phyloP scores from a whole-genome alignment of 2,113 vertebrate species.

The Stercorarius parasiticus region DNA sequence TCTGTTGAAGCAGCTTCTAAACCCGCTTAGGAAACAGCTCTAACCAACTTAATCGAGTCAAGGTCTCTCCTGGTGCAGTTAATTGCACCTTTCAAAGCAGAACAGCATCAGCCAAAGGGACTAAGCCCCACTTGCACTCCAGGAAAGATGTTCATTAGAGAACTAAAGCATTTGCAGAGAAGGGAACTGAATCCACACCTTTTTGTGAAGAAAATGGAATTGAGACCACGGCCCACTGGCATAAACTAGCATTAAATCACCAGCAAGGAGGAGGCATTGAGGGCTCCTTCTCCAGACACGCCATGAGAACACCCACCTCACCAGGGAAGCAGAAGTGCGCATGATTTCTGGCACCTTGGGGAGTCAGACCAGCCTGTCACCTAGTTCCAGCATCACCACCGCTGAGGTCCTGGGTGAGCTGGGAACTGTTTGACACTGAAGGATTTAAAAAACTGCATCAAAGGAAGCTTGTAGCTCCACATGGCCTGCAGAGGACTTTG shows the following conservation, averaged over 20 bases:
- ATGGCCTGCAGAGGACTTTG: neutral
- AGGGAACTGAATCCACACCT: neutral
- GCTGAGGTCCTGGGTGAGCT: neutral
- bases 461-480: neutral
- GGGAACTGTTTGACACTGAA: neutral
- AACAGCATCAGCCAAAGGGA: neutral
- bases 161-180: neutral
- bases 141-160: neutral
- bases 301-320: neutral
- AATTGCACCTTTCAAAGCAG: neutral
- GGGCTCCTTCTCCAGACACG: neutral
- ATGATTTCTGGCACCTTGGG: neutral
- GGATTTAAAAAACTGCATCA: neutral
- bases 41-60: accelerated
- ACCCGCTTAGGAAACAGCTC: neutral
- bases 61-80: neutral
- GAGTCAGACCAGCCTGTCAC: neutral
- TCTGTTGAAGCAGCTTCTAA: neutral
- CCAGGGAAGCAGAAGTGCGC: neutral
- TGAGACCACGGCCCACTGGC: neutral
- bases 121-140: neutral
- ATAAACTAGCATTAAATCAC: neutral
- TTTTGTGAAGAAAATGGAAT: neutral
- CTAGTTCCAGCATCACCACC: neutral
- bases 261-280: neutral